Evolutionary conservation across 2,888 invertebrate genomes (phyloP).

Genomic region (Alentia gelatinosa): DNA sequence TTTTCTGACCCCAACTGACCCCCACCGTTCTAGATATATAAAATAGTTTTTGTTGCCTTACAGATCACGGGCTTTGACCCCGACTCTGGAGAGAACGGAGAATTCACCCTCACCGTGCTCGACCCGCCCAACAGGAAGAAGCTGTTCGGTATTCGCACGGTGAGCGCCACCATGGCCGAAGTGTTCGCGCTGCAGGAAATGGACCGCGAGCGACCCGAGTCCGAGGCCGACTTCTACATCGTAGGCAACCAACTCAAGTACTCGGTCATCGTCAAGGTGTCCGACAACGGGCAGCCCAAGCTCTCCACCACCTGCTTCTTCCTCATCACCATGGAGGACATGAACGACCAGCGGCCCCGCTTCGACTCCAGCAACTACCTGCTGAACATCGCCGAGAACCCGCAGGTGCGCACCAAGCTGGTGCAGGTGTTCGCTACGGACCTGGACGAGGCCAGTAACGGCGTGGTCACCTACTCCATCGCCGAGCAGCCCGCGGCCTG

Average conservation of each 20-base stretch:
- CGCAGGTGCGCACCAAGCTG: background rate
- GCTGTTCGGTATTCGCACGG: background rate
- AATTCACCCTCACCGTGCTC: slow-evolving; percentile 55
- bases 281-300: slow-evolving; percentile 98
- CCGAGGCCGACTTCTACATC: background rate
- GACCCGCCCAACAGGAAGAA: background rate
- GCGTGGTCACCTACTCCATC: slow-evolving; percentile 59
- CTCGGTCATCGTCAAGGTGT: slow-evolving; percentile 91
- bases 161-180: slow-evolving; percentile 17
- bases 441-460: slow-evolving; percentile 62
- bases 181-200: slow-evolving; percentile 31
- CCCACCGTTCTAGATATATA: no score
- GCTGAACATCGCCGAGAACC: background rate
- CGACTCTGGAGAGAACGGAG: slow-evolving; percentile 62
- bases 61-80: slow-evolving; percentile 62
- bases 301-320: slow-evolving; percentile 97
- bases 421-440: slow-evolving; percentile 63
- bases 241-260: background rate
- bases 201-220: slow-evolving; percentile 54
- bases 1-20: no score
- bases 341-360: slow-evolving; percentile 75
- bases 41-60: no score
- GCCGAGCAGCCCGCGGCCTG: background rate
- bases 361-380: slow-evolving; percentile 67
- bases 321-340: slow-evolving; percentile 75